Evolutionary conservation across 2,113 vertebrate genomes (phyloP).

Genomic region (Nothoprocta perdicaria): DNA sequence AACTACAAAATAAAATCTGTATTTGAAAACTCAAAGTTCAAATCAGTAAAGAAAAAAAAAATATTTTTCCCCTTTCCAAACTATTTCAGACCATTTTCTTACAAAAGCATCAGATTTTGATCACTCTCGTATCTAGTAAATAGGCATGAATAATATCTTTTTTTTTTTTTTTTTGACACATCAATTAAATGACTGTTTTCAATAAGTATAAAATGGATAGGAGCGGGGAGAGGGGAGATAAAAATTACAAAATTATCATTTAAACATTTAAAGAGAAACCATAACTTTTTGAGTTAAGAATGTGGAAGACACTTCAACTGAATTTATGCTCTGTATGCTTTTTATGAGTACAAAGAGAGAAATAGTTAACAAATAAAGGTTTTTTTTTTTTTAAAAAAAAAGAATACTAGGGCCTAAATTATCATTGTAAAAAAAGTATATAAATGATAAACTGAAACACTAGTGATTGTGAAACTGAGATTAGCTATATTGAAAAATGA

Average conservation of each 20-base stretch:
- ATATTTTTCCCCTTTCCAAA: not conserved
- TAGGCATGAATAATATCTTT: not conserved
- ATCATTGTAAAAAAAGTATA: not conserved
- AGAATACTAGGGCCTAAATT: not conserved
- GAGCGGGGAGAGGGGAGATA: not conserved
- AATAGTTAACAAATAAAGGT: too few relatives aligned
- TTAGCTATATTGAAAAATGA: not conserved
- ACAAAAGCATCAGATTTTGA: not conserved
- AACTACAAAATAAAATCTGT: not conserved
- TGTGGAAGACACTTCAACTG: not conserved
- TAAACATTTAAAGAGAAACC: not conserved
- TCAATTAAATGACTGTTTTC: not conserved
- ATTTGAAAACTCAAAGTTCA: not conserved
- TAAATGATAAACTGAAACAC: not conserved
- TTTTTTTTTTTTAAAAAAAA: not conserved
- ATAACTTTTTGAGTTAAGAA: not conserved
- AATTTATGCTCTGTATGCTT: not conserved
- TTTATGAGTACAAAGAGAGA: not conserved
- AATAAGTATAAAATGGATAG: not conserved
- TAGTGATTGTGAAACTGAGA: not conserved
- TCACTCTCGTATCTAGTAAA: not conserved
- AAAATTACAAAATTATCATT: not conserved
- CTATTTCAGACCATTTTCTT: not conserved
- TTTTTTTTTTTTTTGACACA: not conserved
- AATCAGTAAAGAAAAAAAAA: not conserved